Evolutionary conservation across 64 coral and sea anemone genomes (phyloP).

Genomic region (Actinia tenebrosa): DNA sequence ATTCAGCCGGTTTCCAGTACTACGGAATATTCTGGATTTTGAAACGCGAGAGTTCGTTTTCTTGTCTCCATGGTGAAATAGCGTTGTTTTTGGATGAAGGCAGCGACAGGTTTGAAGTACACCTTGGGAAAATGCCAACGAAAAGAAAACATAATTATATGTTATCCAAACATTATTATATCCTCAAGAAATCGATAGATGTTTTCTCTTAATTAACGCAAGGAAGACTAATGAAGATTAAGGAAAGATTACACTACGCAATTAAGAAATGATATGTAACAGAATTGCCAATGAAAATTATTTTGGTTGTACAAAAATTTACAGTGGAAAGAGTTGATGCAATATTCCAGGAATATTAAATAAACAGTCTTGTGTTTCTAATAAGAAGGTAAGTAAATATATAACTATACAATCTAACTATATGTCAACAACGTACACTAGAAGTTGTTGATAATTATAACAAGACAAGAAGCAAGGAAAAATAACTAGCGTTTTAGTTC

Average conservation of each 20-base stretch:
- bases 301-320: not conserved
- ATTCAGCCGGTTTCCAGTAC: not conserved
- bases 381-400: not conserved
- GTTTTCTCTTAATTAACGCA: not conserved
- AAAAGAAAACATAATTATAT: not conserved
- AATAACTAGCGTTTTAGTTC: too few species aligned
- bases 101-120: not conserved
- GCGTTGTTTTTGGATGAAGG: conserved; percentile 7
- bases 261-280: not conserved
- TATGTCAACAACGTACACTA: not conserved
- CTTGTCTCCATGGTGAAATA: conserved; percentile 9
- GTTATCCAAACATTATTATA: not conserved
- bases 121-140: not conserved
- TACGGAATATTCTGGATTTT: not conserved
- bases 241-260: not conserved
- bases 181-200: not conserved
- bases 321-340: not conserved
- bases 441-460: too few species aligned
- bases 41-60: not conserved
- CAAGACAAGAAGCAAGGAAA: too few species aligned
- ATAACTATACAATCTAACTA: not conserved
- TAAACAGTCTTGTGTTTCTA: not conserved
- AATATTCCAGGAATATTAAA: not conserved
- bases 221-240: not conserved
- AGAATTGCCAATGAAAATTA: not conserved